Conservation (phyloP, 2,797 vertebrate species). For the Propithecus deckenii region DNA sequence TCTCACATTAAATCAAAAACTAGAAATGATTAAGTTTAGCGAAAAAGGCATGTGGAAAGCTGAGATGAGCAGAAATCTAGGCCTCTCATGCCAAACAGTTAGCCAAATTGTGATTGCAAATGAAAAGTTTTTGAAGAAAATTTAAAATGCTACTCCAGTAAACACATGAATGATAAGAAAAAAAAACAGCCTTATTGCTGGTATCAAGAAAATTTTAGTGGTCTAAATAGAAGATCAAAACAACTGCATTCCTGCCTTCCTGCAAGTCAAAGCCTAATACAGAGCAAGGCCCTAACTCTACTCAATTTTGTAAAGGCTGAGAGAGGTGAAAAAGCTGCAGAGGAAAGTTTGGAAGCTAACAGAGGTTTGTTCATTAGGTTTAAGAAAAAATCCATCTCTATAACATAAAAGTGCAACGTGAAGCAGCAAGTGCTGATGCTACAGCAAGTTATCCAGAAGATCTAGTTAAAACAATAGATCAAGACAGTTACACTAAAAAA, state of each 20-base stretch:
- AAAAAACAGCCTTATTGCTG: neutral
- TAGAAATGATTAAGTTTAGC: neutral
- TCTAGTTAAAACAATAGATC: neutral
- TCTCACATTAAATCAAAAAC: neutral
- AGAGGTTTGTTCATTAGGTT: neutral
- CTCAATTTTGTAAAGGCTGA: neutral
- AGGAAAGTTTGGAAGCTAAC: neutral
- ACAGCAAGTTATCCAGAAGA: neutral
- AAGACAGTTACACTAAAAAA: neutral
- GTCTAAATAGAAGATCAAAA: neutral
- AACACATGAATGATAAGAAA: neutral
- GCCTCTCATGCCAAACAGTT: neutral
- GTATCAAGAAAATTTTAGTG: neutral
- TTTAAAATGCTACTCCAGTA: neutral
- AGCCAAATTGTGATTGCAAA: neutral
- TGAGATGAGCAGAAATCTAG: neutral
- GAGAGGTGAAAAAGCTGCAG: neutral
- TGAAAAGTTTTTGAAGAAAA: neutral
- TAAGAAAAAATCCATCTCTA: neutral
- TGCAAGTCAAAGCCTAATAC: neutral
- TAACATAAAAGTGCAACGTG: neutral
- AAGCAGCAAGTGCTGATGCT: neutral
- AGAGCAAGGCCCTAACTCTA: neutral
- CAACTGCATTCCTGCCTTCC: too few relatives aligned
- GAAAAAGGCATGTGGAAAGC: neutral